Conservation (phyloP, 2,113 vertebrate species). For the Ictalurus punctatus region DNA sequence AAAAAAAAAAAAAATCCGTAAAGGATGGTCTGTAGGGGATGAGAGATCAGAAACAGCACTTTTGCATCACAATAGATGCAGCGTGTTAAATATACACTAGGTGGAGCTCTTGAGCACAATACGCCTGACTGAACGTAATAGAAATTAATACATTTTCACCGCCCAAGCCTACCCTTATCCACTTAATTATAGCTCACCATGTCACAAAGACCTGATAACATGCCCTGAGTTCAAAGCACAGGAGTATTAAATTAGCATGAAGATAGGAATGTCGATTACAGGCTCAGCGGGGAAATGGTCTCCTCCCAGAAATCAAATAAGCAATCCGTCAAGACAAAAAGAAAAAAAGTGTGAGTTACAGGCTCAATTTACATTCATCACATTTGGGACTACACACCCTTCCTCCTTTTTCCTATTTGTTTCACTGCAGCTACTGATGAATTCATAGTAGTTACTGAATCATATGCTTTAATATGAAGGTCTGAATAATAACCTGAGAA, state of each 20-base stretch:
- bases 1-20: too few species aligned
- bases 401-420: neutral
- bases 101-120: constrained; percentile 54
- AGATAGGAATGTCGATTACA: neutral
- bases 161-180: too few species aligned
- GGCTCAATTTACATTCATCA: neutral
- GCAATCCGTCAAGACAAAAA: neutral
- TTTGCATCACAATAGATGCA: neutral
- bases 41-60: neutral
- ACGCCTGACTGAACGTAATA: neutral
- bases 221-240: constrained; percentile 8
- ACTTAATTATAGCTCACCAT: neutral
- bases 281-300: neutral
- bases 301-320: neutral
- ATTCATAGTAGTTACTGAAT: neutral
- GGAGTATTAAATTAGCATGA: neutral
- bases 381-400: neutral
- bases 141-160: constrained; percentile 2
- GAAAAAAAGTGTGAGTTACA: neutral
- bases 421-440: neutral
- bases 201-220: neutral
- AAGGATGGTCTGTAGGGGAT: neutral
- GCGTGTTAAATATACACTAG: constrained; percentile 55
- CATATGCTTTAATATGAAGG: neutral
- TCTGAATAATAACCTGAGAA: neutral